These are phyloP conservation scores for Eueremaeus valkanovi DNA, from an alignment of 2,888 invertebrate species.

Conservation along the genomic window DNA sequence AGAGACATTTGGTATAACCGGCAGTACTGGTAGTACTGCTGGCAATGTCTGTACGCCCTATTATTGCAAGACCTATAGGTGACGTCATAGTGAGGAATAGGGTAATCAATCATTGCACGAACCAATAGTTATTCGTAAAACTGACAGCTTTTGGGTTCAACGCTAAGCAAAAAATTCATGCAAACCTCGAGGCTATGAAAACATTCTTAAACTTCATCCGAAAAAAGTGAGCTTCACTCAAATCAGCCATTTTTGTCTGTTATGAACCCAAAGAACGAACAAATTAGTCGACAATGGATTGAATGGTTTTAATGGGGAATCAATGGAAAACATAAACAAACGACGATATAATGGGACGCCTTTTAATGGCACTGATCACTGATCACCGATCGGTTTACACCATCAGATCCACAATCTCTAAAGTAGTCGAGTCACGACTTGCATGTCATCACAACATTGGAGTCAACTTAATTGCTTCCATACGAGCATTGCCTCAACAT, in stretches of 20 bases:
- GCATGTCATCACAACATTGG: constrained; percentile 29
- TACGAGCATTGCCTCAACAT: not conserved
- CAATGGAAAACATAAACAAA: constrained; percentile 8
- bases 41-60: constrained; percentile 18
- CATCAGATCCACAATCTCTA: no score
- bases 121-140: constrained; percentile 36
- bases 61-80: constrained; percentile 20
- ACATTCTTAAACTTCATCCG: not conserved
- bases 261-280: no score
- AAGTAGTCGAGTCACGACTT: constrained; percentile 15
- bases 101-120: constrained; percentile 33
- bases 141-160: constrained; percentile 36
- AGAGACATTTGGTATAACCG: constrained; percentile 28
- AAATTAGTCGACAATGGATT: not conserved
- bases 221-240: not conserved
- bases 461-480: constrained; percentile 16
- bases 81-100: constrained; percentile 34
- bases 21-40: constrained; percentile 7
- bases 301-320: not conserved
- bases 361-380: not conserved
- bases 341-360: not conserved
- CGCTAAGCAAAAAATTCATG: constrained; percentile 28
- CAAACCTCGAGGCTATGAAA: constrained; percentile 28
- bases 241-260: constrained; percentile 24
- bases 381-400: not conserved